Evolutionary conservation across 2,113 vertebrate species (phyloP), one percentile per base, ranked within the genome.

Genomic region (Lampris megalopsis): DNA sequence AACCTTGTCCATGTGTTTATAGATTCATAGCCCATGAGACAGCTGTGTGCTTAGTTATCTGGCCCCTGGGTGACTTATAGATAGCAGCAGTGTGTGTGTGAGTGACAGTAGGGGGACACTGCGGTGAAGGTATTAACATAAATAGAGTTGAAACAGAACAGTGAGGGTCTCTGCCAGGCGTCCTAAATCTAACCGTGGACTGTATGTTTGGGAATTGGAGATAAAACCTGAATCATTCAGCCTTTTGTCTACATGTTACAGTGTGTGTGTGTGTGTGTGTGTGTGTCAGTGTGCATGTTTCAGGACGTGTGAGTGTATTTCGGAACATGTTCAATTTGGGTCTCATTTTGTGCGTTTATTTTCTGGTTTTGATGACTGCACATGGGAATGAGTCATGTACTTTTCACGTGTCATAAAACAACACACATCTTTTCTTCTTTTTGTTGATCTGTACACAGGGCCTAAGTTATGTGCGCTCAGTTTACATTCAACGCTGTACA

Each of bases 81-180:
- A 45, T n/a, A 10, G 60, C 42, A 45, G 10, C 1, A 8, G 63
- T 24, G 68, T 50, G 68, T 9, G 53, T 47, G 41, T 70, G 63
- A 63, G 47, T 71, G 56, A 53, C 5, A 45, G 47, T 24, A 24
- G 4, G 13, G 57, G 49, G 11, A 48, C 59, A 37, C 48, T 41
- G 63, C 8, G 74, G 60, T 62, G 74, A 81, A 75, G 36, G 59
- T 56, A 63, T 84, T 75, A 79, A 69, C 72, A 84, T 82, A 58
- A 84, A 77, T 75, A 49, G 57, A 52, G 73, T 59, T 68, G 64
- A 60, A 81, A 75, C 0, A 7, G 49, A 84, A 57, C 62, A 54
- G 68, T 1, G 53, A 63, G 69, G 58, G 37, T 36, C 58, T 80
- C 68, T 54, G 67, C 42, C 62, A 64, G 56, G 69, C 52, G 67